Evolutionary conservation across 2,797 vertebrate genomes (phyloP).

Genomic region (Streptopelia turtur): DNA sequence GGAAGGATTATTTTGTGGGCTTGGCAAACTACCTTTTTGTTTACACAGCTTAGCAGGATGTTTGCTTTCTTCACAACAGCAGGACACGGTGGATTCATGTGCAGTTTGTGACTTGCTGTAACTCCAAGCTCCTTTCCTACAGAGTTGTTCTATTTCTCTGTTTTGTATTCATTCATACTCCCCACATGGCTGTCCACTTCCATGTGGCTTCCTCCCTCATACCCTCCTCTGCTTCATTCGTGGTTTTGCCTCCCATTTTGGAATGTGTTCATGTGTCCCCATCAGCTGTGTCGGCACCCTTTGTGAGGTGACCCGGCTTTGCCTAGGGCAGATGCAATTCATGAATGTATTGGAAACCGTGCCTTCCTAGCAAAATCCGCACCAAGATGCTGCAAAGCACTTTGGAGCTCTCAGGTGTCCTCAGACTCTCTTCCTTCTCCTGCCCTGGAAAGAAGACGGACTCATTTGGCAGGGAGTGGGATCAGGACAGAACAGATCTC

Average conservation of each 20-base stretch:
- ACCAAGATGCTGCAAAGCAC: background rate
- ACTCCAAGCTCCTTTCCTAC: background rate
- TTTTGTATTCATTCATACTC: background rate
- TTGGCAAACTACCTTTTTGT: conserved; percentile 27
- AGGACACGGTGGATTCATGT: background rate
- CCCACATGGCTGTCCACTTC: background rate
- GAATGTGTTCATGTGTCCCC: background rate
- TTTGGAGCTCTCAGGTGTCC: background rate
- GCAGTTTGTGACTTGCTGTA: background rate
- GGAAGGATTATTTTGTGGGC: background rate
- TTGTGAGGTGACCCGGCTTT: background rate
- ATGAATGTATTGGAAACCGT: background rate
- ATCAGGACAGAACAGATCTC: background rate
- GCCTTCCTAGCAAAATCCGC: background rate
- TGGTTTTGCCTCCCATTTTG: background rate
- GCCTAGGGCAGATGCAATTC: background rate
- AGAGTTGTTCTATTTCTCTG: background rate
- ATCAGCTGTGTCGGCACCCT: background rate
- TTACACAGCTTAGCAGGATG: conserved; percentile 29
- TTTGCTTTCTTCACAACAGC: conserved; percentile 45
- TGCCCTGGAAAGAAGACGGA: background rate
- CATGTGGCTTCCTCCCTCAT: background rate
- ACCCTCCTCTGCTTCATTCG: background rate
- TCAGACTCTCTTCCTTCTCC: background rate
- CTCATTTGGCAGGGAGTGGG: background rate